Evolutionary conservation across 2,113 vertebrate genomes (phyloP).

Genomic region (Panthera uncia): DNA sequence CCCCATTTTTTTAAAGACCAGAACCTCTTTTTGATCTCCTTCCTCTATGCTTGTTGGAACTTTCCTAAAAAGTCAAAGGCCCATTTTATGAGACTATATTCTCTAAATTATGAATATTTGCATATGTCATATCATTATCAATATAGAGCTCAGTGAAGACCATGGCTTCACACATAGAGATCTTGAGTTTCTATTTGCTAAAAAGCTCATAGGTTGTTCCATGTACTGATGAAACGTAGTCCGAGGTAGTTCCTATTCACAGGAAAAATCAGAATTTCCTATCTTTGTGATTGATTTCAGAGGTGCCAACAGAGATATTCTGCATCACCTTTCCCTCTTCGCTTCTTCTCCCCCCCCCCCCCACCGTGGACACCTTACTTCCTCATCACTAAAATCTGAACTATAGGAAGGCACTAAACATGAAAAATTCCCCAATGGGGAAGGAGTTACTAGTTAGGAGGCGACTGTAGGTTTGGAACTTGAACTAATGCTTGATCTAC

Average conservation of each 20-base stretch:
- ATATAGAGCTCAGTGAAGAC: not conserved
- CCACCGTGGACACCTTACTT: not conserved
- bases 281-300: not conserved
- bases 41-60: not conserved
- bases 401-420: not conserved
- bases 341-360: accelerated
- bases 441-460: too few species aligned
- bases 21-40: not conserved
- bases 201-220: not conserved
- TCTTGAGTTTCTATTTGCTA: not conserved
- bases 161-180: not conserved
- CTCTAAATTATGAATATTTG: not conserved
- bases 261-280: not conserved
- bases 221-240: not conserved
- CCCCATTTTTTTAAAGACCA: not conserved
- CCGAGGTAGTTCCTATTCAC: not conserved
- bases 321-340: not conserved
- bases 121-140: not conserved
- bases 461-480: not conserved
- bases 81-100: not conserved
- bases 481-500: not conserved
- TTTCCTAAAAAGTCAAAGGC: not conserved
- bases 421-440: not conserved
- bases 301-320: not conserved
- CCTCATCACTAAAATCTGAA: not conserved